Evolutionary conservation across 2,113 vertebrate species (phyloP).

Genomic region (Crypturellus undulatus): DNA sequence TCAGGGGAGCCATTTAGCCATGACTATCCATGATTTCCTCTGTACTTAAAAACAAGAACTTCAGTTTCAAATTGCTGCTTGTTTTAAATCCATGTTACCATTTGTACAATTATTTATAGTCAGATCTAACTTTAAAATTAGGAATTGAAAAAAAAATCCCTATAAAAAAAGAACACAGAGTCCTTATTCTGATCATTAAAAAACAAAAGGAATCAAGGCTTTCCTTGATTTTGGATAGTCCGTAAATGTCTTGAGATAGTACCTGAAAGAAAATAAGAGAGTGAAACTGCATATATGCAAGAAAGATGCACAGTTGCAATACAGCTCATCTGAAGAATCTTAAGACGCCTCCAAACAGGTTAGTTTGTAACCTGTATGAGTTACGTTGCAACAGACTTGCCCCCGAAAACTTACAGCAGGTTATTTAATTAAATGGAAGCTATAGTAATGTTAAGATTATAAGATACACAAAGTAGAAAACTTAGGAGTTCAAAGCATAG

Average conservation of each 20-base stretch:
- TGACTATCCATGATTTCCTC: background rate
- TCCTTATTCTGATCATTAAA: conserved; percentile 75
- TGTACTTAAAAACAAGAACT: background rate
- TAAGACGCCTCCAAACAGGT: background rate
- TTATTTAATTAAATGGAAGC: background rate
- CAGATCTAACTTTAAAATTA: conserved; percentile 1
- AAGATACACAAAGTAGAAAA: background rate
- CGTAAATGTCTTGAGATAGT: conserved; percentile 86
- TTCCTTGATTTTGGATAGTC: conserved; percentile 90
- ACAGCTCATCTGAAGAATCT: background rate
- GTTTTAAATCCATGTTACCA: background rate
- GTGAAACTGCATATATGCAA: background rate
- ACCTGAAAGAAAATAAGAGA: conserved; percentile 80
- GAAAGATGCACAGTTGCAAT: conserved; percentile 6
- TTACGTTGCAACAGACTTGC: background rate
- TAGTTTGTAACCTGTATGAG: background rate
- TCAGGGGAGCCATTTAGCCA: background rate
- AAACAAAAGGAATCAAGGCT: conserved; percentile 90
- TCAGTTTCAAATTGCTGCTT: background rate
- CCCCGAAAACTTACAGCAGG: background rate
- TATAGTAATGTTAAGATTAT: background rate
- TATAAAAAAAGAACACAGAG: conserved; percentile 34
- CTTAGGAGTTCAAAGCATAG: background rate
- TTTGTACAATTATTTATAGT: conserved; percentile 11
- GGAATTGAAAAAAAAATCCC: conserved; percentile 30